Evolutionary conservation across 1,140 invertebrate species (phyloP).

Genomic region (Macrocentrus cingulum): DNA sequence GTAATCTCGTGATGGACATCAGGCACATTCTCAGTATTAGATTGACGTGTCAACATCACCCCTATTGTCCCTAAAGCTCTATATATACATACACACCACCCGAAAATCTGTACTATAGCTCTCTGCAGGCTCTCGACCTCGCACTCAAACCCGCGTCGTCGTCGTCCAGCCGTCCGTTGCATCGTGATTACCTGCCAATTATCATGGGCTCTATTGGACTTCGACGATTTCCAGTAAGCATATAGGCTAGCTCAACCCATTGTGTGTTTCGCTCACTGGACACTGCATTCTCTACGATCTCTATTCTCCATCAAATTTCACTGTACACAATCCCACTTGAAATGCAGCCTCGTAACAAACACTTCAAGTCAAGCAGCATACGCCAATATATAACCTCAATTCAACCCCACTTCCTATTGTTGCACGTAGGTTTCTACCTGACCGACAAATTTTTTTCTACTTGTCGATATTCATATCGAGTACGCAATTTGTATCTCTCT

Average conservation of each 20-base stretch:
- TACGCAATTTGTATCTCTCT: too few relatives aligned
- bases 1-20: neutral
- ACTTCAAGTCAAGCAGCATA: neutral
- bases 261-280: constrained; percentile 10
- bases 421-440: too few relatives aligned
- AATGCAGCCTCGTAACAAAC: neutral
- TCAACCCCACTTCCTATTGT: too few relatives aligned
- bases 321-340: neutral
- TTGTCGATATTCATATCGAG: too few relatives aligned
- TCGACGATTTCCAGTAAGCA: constrained; percentile 14
- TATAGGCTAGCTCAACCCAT: neutral
- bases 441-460: too few relatives aligned
- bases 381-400: too few relatives aligned
- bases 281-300: neutral
- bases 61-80: neutral
- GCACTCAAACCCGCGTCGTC: constrained; percentile 1
- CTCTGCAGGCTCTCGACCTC: constrained; percentile 8
- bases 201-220: constrained; percentile 18
- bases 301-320: constrained; percentile 5
- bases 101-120: constrained; percentile 11
- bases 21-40: neutral
- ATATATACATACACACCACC: neutral
- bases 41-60: constrained; percentile 14
- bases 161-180: constrained; percentile 11
- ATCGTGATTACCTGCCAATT: constrained; percentile 27